Base-by-base conservation (phyloP, 2,113 vertebrate species). In the Xerus inauris region DNA sequence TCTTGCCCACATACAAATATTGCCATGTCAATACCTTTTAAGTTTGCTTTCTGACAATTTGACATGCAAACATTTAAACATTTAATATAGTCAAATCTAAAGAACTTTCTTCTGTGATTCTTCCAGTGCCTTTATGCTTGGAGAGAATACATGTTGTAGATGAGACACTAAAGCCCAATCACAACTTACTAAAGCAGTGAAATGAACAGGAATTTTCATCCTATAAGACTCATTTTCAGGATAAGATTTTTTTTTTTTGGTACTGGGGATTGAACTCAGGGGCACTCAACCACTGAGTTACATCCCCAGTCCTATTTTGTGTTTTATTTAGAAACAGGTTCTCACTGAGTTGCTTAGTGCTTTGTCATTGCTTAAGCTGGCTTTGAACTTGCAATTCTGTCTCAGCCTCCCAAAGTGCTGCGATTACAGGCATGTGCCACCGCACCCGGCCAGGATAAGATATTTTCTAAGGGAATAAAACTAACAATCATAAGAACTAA, bases 21-120 rank as follows among this genome's bases (percentile, higher is more conserved):
- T 81, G 62, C n/a, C 35, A 92, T 5, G 8, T 59, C 59, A 67
- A n/a, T 35, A 89, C 3, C 20, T 38, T 94, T 71, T 93, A 87
- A 87, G 54, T 95, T 80, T 91, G 35, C 32, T 59, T 57, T 47
- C 40, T 81, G n/a, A 89, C 35, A 95, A 87, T 84, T 9, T 95
- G 38, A 72, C 22, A 80, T 30, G 28, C 6, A 64, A 95, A 62
- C 8, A 89, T 93, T 94, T 72, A 94, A 76, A 77, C 45, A 86
- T 87, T 45, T 71, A 57, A 64, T 57, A 1, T 12, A 51, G 19
- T 47, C 26, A 88, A 87, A 57, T 24, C 38, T 83, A 35, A 91
- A 87, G 6, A 28, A n/a, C 5, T 86, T 92, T 72, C 17, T 16
- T 75, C 32, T 59, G 38, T 86, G 4, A 65, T 75, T 73, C 20